Evolutionary conservation across 1,140 invertebrate genomes (phyloP).

Genomic region (Acromyrmex heyeri): DNA sequence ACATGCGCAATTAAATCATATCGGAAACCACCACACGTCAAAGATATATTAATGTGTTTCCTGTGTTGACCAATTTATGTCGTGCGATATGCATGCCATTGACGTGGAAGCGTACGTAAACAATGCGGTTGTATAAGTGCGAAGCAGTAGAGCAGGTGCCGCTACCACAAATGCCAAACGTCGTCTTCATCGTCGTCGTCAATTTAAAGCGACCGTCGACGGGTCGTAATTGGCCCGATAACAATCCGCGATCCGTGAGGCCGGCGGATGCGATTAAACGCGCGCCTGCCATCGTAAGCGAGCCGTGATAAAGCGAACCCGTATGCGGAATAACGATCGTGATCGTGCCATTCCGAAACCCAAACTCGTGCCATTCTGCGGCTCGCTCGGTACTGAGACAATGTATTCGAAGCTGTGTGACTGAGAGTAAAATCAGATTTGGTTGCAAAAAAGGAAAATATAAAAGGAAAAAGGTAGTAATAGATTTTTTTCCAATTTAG

Average conservation of each 20-base stretch:
- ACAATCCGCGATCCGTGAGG: slow-evolving; percentile 53
- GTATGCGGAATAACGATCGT: slow-evolving; percentile 50
- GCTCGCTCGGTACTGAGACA: neutral
- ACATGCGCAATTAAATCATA: neutral
- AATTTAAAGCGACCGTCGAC: slow-evolving; percentile 50
- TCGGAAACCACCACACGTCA: neutral
- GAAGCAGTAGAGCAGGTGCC: slow-evolving; percentile 17
- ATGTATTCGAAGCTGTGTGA: neutral
- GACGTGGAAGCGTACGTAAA: neutral
- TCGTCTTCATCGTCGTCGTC: slow-evolving; percentile 33
- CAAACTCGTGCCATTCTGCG: slow-evolving; percentile 16
- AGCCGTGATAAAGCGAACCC: slow-evolving; percentile 46
- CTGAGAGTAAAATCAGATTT: neutral
- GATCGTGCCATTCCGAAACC: slow-evolving; percentile 18
- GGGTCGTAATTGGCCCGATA: slow-evolving; percentile 56
- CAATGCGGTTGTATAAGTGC: slow-evolving; percentile 19
- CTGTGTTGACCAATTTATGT: neutral
- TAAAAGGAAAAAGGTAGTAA: neutral
- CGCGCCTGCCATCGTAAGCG: slow-evolving; percentile 41
- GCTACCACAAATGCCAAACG: slow-evolving; percentile 33
- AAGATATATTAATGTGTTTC: neutral
- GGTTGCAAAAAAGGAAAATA: neutral
- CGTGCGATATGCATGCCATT: slow-evolving; percentile 1
- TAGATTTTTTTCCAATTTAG: neutral
- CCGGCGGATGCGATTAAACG: slow-evolving; percentile 52